phyloP scores from a whole-genome alignment of 2,888 invertebrate genomes.

The Caenorhabditis drosophilae region DNA sequence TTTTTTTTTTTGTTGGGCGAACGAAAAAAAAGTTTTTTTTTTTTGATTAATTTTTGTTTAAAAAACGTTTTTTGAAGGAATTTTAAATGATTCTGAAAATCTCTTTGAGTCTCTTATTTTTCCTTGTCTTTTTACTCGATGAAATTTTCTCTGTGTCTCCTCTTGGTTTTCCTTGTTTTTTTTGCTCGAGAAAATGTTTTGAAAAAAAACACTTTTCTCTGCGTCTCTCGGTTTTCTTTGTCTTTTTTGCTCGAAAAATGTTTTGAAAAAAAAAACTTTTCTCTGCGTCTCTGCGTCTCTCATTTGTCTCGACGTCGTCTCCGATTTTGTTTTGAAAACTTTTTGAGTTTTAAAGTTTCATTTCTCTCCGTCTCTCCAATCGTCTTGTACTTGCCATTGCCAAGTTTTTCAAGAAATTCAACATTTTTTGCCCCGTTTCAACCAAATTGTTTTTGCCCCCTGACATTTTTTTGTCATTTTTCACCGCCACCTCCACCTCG shows the following conservation, averaged over 20 bases:
- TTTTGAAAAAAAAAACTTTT: not conserved
- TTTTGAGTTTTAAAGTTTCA: no score
- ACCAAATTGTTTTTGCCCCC: no score
- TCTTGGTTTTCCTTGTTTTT: not conserved
- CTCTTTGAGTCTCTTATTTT: not conserved
- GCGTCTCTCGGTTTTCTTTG: not conserved
- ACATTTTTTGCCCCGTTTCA: no score
- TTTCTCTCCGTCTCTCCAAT: no score
- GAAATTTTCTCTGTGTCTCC: not conserved
- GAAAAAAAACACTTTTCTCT: not conserved
- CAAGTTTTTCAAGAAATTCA: no score
- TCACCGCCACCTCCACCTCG: no score
- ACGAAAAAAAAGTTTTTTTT: not conserved
- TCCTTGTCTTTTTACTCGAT: not conserved
- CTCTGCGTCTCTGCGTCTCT: constrained; percentile 1
- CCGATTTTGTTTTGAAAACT: no score
- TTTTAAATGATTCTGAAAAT: not conserved
- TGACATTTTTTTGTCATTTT: no score
- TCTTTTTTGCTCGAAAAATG: not conserved
- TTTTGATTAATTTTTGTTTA: not conserved
- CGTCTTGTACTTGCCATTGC: no score
- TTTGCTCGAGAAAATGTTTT: not conserved
- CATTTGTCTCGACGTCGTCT: not conserved
- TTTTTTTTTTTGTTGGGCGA: no score
- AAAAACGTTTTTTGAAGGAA: no score